Evolutionary conservation across 1,140 invertebrate species (phyloP), one percentile per base, ranked within the genome.

Genomic region (Bombus pyrosoma): DNA sequence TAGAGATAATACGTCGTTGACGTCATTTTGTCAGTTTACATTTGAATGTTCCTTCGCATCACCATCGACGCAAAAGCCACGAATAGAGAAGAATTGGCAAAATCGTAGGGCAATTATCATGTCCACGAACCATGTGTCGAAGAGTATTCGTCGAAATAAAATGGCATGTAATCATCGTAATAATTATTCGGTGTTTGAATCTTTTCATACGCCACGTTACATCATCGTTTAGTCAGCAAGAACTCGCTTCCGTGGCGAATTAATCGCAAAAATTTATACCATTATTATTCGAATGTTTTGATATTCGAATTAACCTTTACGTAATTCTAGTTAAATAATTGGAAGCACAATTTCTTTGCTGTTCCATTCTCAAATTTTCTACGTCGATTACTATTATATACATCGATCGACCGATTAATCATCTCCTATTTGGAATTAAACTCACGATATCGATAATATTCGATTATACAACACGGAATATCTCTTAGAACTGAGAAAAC

Each of bases 1-100:
- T 28, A 15, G 41, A 43, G 69, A 79, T 80, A 68, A 83, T 80
- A 59, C 74, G 78, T 84, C 78, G 91, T 88, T 86, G 79, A 88
- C 34, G 43, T 37, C 22, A 75, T 22, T 86, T 47, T 32, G 28
- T 13, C 15, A 75, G 22, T 92, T 93, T 89, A 47, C 88, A 92
- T 92, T 86, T 87, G 69, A 92, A 92, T 89, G 85, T 81, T 74
- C 53, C 81, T 85, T 79, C 81, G 87, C 64, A 74, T 81, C 77
- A 81, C 34, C 71, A 57, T 32, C 86, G 87, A 64, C 47, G n/a
- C 3, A 73, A 32, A 82, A 32, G 1, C 9, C 1, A 34, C 6
- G 86, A 89, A 86, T 57, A 62, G 73, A 87, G 12, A 39, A 84
- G 47, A 59, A 76, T 76, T 22, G 32, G 47, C 37, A 43, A 77